Evolutionary conservation across 2,113 vertebrate genomes (phyloP), one percentile per base, ranked within the genome.

Genomic region (Nasalis larvatus): DNA sequence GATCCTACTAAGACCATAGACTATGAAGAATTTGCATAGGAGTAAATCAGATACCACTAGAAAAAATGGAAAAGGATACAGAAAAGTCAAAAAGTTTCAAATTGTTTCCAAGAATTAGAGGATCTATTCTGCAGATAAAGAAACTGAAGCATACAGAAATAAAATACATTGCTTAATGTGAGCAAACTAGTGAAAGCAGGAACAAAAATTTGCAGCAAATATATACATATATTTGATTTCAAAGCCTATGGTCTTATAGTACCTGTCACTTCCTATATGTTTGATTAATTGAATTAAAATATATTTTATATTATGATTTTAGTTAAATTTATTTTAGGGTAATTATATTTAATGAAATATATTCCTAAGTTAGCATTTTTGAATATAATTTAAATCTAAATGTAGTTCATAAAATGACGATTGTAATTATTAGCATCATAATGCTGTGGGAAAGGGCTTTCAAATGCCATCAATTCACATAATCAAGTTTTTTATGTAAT

Each of bases 1-100:
- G 20, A 0, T 80, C 45, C 4, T 30, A 35, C 1, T 1, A 52
- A 16, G 18, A 40, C 5, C 9, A 8, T 14, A 16, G 10, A 8
- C 30, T 54, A 7, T 21, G 14, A 10, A 68, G 4, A 45, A 68
- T 66, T 30, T 74, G 32, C 18, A 27, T 60, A 69, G 27, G 20
- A 35, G 3, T 37, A 58, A 74, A 23, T 35, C 0, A 54, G 5
- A 23, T 76, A 69, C 37, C 40, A 49, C 9, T 40, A 84, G 27
- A 20, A 54, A 66, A 82, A 92, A 63, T 73, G 4, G n/a, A 66
- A 87, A 81, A 37, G 1, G 21, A 74, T 83, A 25, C 8, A 52
- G 42, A 63, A 54, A 87, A 95, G 10, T 10, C 0, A 23, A 32
- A 45, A 74, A 74, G 37, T 83, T 4, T 56, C 9, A 58, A 83